These are phyloP conservation scores for Apodemus speciosus DNA, from an alignment of 2,113 vertebrate species.

Conservation along the genomic window DNA sequence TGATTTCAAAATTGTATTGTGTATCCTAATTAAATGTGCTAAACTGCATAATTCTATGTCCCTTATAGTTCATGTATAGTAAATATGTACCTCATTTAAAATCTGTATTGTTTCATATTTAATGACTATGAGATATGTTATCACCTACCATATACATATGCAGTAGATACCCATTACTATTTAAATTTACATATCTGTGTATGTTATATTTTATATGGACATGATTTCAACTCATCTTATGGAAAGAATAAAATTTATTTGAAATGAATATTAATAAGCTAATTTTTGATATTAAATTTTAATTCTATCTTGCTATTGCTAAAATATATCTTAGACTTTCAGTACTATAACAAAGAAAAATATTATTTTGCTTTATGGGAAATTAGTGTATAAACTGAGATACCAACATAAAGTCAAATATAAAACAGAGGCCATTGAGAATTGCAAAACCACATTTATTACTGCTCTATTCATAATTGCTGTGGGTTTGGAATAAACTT, in stretches of 20 bases:
- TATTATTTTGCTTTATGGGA: neutral
- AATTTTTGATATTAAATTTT: neutral
- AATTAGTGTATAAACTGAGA: neutral
- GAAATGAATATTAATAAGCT: neutral
- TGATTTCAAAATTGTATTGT: neutral
- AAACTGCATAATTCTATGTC: neutral
- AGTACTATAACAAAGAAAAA: neutral
- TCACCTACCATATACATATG: neutral
- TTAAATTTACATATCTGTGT: neutral
- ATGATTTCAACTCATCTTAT: neutral
- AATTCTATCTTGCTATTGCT: neutral
- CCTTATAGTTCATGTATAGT: neutral
- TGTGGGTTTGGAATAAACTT: neutral
- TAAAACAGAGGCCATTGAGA: neutral
- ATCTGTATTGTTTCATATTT: neutral
- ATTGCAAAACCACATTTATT: neutral
- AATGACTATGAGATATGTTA: neutral
- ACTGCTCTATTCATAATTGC: neutral
- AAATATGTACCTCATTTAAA: accelerated
- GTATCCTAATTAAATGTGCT: neutral
- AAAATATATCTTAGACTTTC: neutral
- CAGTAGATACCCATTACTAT: neutral
- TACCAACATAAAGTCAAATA: neutral
- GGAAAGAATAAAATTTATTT: neutral
- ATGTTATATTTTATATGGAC: neutral